Conservation (phyloP, 2,113 vertebrate genomes). For the Silurus meridionalis region DNA sequence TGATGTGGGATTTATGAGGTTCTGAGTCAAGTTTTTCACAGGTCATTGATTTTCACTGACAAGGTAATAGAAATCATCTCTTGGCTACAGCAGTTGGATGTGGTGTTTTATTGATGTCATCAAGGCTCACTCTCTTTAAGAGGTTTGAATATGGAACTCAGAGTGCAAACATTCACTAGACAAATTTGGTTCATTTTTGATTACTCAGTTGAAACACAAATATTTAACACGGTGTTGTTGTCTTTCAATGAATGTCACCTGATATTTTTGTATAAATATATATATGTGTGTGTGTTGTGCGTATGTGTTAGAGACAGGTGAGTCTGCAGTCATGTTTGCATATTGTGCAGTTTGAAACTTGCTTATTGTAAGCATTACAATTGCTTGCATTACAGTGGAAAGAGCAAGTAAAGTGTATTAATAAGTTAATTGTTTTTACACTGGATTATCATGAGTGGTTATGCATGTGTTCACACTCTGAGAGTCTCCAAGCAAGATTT, state of each 20-base stretch:
- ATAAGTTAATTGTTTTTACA: not conserved
- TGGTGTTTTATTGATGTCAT: not conserved
- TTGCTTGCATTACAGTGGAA: not conserved
- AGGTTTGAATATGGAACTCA: not conserved
- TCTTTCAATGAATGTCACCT: no score
- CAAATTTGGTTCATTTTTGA: no score
- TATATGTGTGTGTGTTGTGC: no score
- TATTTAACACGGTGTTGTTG: no score
- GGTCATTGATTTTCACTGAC: not conserved
- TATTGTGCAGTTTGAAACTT: not conserved
- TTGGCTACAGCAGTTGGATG: not conserved
- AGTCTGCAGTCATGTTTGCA: no score
- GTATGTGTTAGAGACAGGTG: no score
- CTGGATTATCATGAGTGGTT: not conserved
- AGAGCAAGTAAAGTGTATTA: not conserved
- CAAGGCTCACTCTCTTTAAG: not conserved
- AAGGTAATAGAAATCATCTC: not conserved
- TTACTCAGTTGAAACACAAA: no score
- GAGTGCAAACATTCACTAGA: no score
- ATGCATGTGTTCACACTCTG: not conserved
- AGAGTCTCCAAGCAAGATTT: not conserved
- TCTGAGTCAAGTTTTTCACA: not conserved
- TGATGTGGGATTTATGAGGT: not conserved
- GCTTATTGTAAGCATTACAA: no score
- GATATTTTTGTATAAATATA: no score